Evolutionary conservation across 2,113 vertebrate species (phyloP).

Genomic region (Leiothrix lutea): DNA sequence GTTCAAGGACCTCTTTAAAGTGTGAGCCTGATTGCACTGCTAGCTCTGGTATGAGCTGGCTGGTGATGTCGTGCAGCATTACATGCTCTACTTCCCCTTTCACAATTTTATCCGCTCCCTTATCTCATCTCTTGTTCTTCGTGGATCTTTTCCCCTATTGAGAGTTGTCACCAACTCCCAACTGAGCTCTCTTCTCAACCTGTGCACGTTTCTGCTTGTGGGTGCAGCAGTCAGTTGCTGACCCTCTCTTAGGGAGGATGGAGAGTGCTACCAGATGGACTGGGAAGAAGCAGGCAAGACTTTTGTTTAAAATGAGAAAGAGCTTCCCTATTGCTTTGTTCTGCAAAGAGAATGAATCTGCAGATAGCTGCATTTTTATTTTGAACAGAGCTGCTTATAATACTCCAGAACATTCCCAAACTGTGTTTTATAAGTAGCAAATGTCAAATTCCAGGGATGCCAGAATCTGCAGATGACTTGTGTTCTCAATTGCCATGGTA

Average conservation of each 20-base stretch:
- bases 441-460: conserved; percentile 40
- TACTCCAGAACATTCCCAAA: background rate
- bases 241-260: background rate
- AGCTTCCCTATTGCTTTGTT: background rate
- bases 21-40: background rate
- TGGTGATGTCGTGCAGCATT: background rate
- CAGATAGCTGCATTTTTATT: background rate
- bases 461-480: conserved; percentile 12
- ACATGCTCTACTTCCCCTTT: background rate
- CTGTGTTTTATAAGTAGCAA: conserved; percentile 12
- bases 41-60: background rate
- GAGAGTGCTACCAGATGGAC: background rate
- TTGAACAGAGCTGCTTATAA: conserved; percentile 1
- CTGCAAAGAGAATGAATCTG: background rate
- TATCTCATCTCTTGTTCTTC: background rate
- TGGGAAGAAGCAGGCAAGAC: background rate
- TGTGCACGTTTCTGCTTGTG: background rate
- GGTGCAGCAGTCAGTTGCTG: background rate
- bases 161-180: background rate
- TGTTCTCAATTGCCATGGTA: background rate
- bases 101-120: background rate
- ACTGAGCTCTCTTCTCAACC: background rate
- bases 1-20: background rate
- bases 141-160: background rate
- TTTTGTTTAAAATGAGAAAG: background rate